A percentile compares a stretch with the other conserved stretches of the same genome.
Conservation (phyloP, 2,797 vertebrate genomes). For the Spinus pinus region DNA sequence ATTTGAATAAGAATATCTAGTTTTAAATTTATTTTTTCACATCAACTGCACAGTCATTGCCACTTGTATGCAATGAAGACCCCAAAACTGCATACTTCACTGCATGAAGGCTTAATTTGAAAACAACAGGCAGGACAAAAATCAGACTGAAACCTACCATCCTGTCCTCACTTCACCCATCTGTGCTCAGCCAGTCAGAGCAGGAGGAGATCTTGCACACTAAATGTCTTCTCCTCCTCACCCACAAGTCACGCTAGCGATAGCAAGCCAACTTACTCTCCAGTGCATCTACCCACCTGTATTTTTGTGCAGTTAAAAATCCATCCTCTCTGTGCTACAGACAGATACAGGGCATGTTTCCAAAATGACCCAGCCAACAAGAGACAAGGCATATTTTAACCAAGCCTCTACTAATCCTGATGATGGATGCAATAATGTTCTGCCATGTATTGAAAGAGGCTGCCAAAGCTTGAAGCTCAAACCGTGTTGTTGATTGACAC, state of each 20-base stretch:
- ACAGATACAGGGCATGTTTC: accelerated
- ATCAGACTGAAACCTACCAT: not conserved
- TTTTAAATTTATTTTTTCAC: not conserved
- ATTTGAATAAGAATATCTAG: not conserved
- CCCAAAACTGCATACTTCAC: not conserved
- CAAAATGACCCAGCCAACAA: not conserved
- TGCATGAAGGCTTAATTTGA: not conserved
- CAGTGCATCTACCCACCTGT: not conserved
- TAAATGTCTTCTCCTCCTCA: not conserved
- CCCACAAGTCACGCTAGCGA: not conserved
- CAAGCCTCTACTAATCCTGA: not conserved
- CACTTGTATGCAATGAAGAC: not conserved
- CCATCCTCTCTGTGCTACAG: not conserved
- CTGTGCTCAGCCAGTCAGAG: not conserved
- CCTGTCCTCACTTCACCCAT: not conserved
- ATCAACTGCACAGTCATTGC: not conserved
- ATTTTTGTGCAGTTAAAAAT: not conserved
- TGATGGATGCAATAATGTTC: not conserved
- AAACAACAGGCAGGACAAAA: not conserved
- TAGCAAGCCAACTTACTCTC: not conserved
- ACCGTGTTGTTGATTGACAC: not conserved
- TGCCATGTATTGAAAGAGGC: not conserved
- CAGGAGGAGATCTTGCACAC: not conserved
- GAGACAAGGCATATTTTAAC: not conserved
- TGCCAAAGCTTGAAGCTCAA: not conserved